Evolutionary conservation across 2,797 vertebrate species (phyloP), one percentile per base, ranked within the genome.

Genomic region (Galago senegalensis): DNA sequence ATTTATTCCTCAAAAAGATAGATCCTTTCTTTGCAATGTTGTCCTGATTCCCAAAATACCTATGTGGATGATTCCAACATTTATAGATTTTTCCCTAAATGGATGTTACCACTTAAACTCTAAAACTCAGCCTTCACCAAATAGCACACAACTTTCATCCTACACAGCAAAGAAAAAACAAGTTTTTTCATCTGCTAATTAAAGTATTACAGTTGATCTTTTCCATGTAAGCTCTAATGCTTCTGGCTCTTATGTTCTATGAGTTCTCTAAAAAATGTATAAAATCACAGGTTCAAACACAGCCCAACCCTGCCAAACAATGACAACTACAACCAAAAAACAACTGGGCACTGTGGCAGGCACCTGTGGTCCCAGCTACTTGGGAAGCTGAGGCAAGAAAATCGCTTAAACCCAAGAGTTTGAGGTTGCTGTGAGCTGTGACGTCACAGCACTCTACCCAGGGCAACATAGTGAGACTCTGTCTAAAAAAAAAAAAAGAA

Each of bases 21-120:
- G 31, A 65, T 65, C 63, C 11, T 67, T 91, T 37, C 40, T 94
- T 82, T 90, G 63, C 58, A 43, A 58, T 27, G 72, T 80, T 91
- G 23, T 82, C 67, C 23, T 77, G 23, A 79, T 67, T 95, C 67
- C 29, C 21, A 49, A 93, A 95, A 53, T 91, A 70, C n/a, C 63
- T 94, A 43, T 79, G 67, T 6, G 72, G 25, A 61, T 65, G 75
- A 87, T 80, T 34, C 29, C 72, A 93, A 13, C 27, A 7, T 93
- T 76, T 88, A 69, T 58, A 69, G 37, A 84, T 87, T 65, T 65
- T 13, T 43, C 67, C 86, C 61, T 88, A 58, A 34, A 5, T 61
- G 31, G 9, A 49, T 65, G 20, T 43, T 93, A 31, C 76, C 61
- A 34, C 11, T 23, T 77, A 34, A 70, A 29, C 20, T 77, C 40